These are phyloP conservation scores for Scaeva pyrastri DNA, from an alignment of 2,888 invertebrate genomes.

Conservation along the genomic window DNA sequence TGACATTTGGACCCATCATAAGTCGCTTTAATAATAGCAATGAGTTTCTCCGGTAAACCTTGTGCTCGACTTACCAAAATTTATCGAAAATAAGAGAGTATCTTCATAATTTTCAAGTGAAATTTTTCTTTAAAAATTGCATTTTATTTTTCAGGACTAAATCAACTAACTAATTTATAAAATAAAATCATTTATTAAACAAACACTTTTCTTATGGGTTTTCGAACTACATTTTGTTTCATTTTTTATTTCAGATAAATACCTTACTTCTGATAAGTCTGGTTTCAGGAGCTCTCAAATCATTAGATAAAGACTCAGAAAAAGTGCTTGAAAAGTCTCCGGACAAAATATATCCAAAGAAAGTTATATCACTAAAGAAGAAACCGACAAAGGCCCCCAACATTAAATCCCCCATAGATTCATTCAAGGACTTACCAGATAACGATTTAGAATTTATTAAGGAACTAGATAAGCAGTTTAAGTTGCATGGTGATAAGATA, in stretches of 20 bases:
- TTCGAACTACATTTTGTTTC: not conserved
- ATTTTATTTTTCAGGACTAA: too few species aligned
- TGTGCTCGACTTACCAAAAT: too few species aligned
- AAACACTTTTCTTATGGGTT: too few species aligned
- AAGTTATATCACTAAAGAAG: conserved; percentile 81
- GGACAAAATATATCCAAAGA: conserved; percentile 80
- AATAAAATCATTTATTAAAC: too few species aligned
- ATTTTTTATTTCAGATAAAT: conserved; percentile 24
- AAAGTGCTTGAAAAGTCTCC: conserved; percentile 76
- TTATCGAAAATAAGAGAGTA: too few species aligned
- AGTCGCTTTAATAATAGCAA: too few species aligned
- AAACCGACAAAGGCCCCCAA: conserved; percentile 79
- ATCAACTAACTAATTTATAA: too few species aligned
- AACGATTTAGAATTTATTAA: conserved; percentile 83
- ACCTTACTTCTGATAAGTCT: conserved; percentile 36
- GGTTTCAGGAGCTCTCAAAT: conserved; percentile 46
- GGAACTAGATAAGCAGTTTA: conserved; percentile 83
- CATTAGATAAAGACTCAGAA: conserved; percentile 28
- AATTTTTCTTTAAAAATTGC: too few species aligned
- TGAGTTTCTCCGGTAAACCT: too few species aligned
- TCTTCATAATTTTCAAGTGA: too few species aligned
- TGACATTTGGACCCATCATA: too few species aligned
- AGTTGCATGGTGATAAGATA: conserved; percentile 82
- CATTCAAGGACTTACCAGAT: conserved; percentile 81
- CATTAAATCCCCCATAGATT: conserved; percentile 77